Evolutionary conservation across 2,113 vertebrate species (phyloP), one percentile per base, ranked within the genome.

Genomic region (Cinclus mexicanus): DNA sequence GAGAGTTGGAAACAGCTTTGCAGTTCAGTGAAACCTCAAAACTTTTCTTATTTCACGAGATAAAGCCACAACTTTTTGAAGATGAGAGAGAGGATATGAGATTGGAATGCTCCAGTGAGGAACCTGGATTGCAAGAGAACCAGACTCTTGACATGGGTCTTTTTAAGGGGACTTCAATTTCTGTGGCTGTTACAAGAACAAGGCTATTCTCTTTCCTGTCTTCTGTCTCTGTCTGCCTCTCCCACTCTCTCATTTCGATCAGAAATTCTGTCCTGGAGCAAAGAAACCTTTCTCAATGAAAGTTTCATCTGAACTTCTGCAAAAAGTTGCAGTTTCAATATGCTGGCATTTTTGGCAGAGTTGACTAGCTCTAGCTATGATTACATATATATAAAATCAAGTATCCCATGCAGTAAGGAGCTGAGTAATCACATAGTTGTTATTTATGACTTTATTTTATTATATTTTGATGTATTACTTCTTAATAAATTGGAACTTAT

Each of bases 381-480:
- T 90, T 79, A 37, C 12, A n/a, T 46, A 52, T 24, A 61, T 68
- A 93, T 41, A 85, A 76, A 80, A 76, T 70, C 75, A 83, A 93
- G 35, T 67, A 90, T 50, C 47, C 44, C 67, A 71, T 61, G 41
- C 50, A 72, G 78, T 90, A 90, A 90, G 79, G 39, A 85, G 59
- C 78, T 86, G 63, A 90, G 68, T 83, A 94, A 90, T 89, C 90
- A 94, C 68, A 65, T 9, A 65, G 56, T 85, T 88, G 56, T 88
- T 94, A 94, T 21, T 24, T 67, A 83, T 4, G 10, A 67, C 52
- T 91, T 94, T 70, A 79, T 95, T 95, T 94, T 78, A 88, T 93
- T 94, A 64, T 74, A 75, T 94, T 91, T 85, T 83, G 79, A 89
- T 94, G 64, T 94, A 96, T 95, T 95, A 60, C 52, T 83, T 89